Conservation (phyloP, 2,113 vertebrate genomes). For the Harpagus bidentatus region DNA sequence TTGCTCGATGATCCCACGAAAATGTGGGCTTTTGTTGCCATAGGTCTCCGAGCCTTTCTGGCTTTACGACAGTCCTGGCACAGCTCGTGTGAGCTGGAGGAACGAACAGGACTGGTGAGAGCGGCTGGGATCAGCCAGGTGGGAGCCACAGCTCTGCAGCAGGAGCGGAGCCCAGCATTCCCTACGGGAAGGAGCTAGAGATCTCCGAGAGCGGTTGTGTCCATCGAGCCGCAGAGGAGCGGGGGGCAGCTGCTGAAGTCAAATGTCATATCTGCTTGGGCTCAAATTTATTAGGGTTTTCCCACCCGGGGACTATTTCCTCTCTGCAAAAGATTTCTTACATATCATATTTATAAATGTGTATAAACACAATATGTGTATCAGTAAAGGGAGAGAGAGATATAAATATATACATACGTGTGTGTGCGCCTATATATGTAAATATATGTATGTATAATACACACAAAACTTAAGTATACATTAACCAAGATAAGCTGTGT, state of each 20-base stretch:
- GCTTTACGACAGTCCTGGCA: neutral
- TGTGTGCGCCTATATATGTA: slow-evolving; percentile 7
- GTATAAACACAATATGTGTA: slow-evolving; percentile 40
- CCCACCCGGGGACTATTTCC: neutral
- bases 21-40: neutral
- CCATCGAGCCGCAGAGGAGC: neutral
- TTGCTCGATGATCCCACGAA: neutral
- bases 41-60: neutral
- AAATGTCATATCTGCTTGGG: neutral
- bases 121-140: neutral
- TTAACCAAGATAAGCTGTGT: slow-evolving; percentile 65
- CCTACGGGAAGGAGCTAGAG: neutral
- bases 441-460: slow-evolving; percentile 49
- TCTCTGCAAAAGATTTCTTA: slow-evolving; percentile 3
- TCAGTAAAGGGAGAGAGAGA: slow-evolving; percentile 30
- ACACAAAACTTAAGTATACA: slow-evolving; percentile 63
- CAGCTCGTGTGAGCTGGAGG: neutral
- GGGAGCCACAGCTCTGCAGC: neutral
- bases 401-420: slow-evolving; percentile 46
- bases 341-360: slow-evolving; percentile 43
- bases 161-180: neutral
- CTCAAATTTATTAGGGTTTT: neutral
- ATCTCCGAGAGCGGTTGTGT: neutral
- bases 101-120: neutral
- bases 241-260: neutral